Conservation (phyloP, 2,113 vertebrate species). For the Pantherophis guttatus region DNA sequence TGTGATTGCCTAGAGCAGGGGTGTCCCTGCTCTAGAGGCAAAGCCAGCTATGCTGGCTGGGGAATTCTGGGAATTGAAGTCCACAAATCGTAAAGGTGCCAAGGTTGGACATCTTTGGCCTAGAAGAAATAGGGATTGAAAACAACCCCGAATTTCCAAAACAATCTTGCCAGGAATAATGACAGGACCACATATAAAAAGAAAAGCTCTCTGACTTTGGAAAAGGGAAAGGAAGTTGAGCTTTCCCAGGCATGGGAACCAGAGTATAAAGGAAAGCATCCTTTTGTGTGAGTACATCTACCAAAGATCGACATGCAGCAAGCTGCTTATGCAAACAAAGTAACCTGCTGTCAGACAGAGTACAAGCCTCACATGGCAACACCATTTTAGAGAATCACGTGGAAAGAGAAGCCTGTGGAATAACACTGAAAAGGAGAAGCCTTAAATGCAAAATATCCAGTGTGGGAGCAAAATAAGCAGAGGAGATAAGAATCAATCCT, state of each 20-base stretch:
- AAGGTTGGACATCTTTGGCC: background rate
- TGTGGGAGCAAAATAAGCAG: background rate
- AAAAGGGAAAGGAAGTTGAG: background rate
- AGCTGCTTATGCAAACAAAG: background rate
- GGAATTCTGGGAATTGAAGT: background rate
- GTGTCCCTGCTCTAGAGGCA: background rate
- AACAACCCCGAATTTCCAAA: conserved; percentile 59
- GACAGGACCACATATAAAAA: conserved; percentile 42
- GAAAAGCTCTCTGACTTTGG: conserved; percentile 19
- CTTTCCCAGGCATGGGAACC: conserved; percentile 18
- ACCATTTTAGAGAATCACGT: background rate
- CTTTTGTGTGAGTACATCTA: background rate
- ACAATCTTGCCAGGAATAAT: conserved; percentile 52
- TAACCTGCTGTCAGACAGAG: conserved; percentile 21
- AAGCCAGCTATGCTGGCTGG: too few species aligned
- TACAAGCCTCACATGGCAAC: background rate
- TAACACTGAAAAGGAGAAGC: background rate
- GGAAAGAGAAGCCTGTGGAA: background rate
- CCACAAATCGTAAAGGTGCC: background rate
- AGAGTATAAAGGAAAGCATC: conserved; percentile 26
- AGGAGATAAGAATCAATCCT: background rate
- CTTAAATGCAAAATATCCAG: background rate
- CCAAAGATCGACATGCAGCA: background rate
- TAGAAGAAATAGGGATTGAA: conserved; percentile 58
- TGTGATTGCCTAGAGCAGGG: conserved; percentile 58